Conservation (phyloP, 30 jellyfish, hydroid and myxozoan genomes). For the Aurelia coerulea region DNA sequence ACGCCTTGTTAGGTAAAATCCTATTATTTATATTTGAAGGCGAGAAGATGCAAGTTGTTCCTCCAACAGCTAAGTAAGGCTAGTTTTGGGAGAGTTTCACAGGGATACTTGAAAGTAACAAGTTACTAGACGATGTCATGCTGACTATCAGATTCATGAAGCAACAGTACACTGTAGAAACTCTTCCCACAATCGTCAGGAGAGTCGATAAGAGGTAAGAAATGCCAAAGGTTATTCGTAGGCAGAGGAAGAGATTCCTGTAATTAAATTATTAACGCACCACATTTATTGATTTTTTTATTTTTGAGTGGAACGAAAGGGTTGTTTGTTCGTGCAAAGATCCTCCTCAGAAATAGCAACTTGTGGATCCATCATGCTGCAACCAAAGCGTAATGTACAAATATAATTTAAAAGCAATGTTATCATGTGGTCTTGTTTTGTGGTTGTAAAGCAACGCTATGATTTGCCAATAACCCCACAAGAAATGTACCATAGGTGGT, state of each 20-base stretch:
- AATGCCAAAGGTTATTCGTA: background rate
- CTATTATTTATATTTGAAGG: background rate
- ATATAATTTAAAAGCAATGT: too few relatives aligned
- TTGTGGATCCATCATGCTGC: too few relatives aligned
- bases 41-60: constrained; percentile 1
- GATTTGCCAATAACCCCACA: too few relatives aligned
- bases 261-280: background rate
- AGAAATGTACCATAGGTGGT: too few relatives aligned
- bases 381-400: too few relatives aligned
- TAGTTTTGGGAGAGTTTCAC: background rate
- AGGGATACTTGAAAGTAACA: background rate
- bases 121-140: background rate
- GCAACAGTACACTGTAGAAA: background rate
- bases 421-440: too few relatives aligned
- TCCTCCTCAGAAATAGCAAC: too few relatives aligned
- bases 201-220: constrained; percentile 6
- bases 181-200: background rate
- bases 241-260: background rate
- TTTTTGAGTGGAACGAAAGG: too few relatives aligned
- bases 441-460: too few relatives aligned
- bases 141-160: background rate
- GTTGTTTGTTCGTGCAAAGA: too few relatives aligned
- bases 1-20: too few relatives aligned
- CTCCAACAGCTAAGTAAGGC: background rate
- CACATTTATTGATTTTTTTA: too few relatives aligned